Percentiles rank a stretch among this genome's conserved stretches.
Evolutionary conservation across 1,140 invertebrate genomes (phyloP).

Genomic region (Hesperophylax magnus): DNA sequence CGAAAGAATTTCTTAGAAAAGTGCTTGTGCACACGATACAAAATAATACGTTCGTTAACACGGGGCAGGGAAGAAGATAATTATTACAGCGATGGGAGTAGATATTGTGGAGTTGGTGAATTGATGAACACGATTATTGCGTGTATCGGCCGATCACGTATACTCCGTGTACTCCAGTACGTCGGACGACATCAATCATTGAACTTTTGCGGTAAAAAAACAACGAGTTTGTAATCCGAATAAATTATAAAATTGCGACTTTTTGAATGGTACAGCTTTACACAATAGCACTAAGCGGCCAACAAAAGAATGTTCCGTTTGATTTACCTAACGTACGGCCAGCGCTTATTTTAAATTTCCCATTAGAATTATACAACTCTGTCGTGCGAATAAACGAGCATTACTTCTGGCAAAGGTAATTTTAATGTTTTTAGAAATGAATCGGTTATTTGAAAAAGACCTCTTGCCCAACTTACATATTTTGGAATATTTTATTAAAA

Average conservation of each 20-base stretch:
- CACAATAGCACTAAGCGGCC: not conserved
- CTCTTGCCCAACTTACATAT: too few species aligned
- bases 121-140: constrained; percentile 9
- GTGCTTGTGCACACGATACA: too few species aligned
- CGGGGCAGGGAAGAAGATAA: too few species aligned
- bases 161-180: not conserved
- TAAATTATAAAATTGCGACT: not conserved
- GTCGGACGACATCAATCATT: constrained; percentile 12
- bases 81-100: too few species aligned
- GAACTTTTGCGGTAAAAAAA: constrained; percentile 12
- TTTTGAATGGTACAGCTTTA: constrained; percentile 21
- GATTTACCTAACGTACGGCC: not conserved
- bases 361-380: constrained; percentile 24
- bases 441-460: not conserved
- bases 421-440: constrained; percentile 12
- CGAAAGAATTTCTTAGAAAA: too few species aligned
- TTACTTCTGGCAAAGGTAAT: not conserved
- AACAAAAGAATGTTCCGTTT: constrained; percentile 8
- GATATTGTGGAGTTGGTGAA: too few species aligned
- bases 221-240: constrained; percentile 10
- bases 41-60: too few species aligned
- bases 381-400: constrained; percentile 31
- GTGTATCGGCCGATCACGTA: not conserved
- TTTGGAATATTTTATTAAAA: too few species aligned
- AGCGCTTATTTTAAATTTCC: constrained; percentile 5